These are phyloP conservation scores for Clavelina lepadiformis DNA, from an alignment of 23 tunicate genomes.

Conservation along the genomic window DNA sequence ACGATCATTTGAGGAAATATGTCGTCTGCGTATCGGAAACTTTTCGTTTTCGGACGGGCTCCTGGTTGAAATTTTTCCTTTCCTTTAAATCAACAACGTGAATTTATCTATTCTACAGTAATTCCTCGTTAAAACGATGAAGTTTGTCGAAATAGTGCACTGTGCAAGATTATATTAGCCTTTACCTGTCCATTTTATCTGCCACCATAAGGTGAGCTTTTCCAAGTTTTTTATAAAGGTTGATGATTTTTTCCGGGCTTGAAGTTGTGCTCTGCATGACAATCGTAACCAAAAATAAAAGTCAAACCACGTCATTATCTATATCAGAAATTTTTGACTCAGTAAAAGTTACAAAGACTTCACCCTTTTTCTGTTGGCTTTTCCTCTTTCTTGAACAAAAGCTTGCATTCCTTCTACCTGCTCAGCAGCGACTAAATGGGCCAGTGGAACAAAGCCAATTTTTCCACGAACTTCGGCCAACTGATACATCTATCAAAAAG, in stretches of 20 bases:
- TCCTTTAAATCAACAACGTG: too few relatives aligned
- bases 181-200: slow-evolving; percentile 43
- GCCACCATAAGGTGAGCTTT: slow-evolving; percentile 50
- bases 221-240: slow-evolving; percentile 47
- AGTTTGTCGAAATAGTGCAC: background rate
- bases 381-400: slow-evolving; percentile 41
- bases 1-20: too few relatives aligned
- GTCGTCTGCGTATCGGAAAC: too few relatives aligned
- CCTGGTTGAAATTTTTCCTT: too few relatives aligned
- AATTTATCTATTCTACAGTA: too few relatives aligned
- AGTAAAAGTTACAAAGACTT: too few relatives aligned
- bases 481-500: slow-evolving; percentile 51
- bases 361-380: slow-evolving; percentile 21
- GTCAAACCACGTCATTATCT: too few relatives aligned
- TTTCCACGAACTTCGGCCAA: slow-evolving; percentile 73
- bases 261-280: slow-evolving; percentile 36
- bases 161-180: background rate
- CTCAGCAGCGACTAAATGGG: slow-evolving; percentile 62
- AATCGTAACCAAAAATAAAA: too few relatives aligned
- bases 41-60: too few relatives aligned
- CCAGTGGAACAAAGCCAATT: slow-evolving; percentile 76
- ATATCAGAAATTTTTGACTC: too few relatives aligned
- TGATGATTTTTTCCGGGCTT: slow-evolving; percentile 54
- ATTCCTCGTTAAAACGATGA: too few relatives aligned
- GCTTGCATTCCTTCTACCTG: slow-evolving; percentile 84